Conservation (phyloP, 2,113 vertebrate genomes). For the Onychorhynchus coronatus region DNA sequence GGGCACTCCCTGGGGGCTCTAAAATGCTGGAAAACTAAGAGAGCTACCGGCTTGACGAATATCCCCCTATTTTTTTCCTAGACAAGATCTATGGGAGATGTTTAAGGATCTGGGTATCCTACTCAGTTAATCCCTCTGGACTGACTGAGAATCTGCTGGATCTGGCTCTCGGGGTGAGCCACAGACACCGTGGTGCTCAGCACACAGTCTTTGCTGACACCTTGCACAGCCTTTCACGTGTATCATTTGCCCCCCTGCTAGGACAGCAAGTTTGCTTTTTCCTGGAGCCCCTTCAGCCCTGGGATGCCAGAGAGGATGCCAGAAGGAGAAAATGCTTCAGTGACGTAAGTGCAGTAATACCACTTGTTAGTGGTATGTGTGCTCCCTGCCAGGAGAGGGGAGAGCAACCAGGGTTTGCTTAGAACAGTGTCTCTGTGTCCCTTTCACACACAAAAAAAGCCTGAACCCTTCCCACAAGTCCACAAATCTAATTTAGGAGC, state of each 20-base stretch:
- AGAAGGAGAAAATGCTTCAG: constrained; percentile 61
- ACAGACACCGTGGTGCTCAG: accelerated
- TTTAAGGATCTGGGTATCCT: background rate
- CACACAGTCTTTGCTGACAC: accelerated
- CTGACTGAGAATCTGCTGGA: background rate
- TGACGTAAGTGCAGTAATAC: constrained; percentile 58
- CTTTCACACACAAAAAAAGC: background rate
- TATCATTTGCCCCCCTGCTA: background rate
- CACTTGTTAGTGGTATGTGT: constrained; percentile 16
- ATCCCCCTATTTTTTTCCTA: background rate
- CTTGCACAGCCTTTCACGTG: accelerated
- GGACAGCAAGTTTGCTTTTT: constrained; percentile 7
- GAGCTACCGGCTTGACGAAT: background rate
- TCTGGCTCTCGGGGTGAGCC: background rate
- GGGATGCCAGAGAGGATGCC: constrained; percentile 25
- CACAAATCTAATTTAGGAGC: constrained; percentile 40
- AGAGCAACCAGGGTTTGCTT: background rate
- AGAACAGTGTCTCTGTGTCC: background rate
- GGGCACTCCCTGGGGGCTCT: background rate
- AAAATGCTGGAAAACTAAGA: background rate
- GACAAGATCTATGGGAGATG: background rate
- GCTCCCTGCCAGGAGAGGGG: constrained; percentile 60
- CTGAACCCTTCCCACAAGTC: background rate
- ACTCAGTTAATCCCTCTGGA: background rate
- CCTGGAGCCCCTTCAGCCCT: constrained; percentile 48